Base-by-base conservation (phyloP, 2,113 vertebrate species). In the Eptatretus burgeri region DNA sequence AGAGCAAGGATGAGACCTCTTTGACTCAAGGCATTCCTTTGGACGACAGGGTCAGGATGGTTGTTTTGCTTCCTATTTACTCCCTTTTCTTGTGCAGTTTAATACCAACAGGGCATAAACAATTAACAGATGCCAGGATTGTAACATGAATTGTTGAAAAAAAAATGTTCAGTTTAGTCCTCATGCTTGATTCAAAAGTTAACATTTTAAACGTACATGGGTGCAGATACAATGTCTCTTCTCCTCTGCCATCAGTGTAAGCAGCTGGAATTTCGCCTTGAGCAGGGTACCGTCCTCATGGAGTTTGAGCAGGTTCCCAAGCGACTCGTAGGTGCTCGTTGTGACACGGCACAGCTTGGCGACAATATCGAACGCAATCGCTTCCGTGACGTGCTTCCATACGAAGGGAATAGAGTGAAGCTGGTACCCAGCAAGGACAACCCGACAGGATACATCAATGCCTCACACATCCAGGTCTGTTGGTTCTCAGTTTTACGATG, bases 371-470 rank as follows among this genome's bases (percentile, higher is more conserved):
- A 93, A 68, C 84, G 87, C 41, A 93, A 85, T 71, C 82, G 87
- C 8, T 74, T 87, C 73, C 78, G 82, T 1, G 87, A 93, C 62
- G 83, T 89, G 0, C 64, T 93, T 53, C 84, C 87, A 1, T 93
- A 93, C 0, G 85, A 93, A 67, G 82, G 91, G 71, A 93, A 93
- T 51, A 72, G 85, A 5, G 82, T 93, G 1, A 82, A 88, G 72
- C 77, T 93, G 13, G 80, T 87, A 12, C 85, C 84, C 0, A 88
- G 84, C 77, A 93, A 93, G 76, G 87, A 93, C 69, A 93, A 93
- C 66, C 85, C 79, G 63, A 83, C 83, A 0, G 87, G 87, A 65
- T 93, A 89, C 74, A 84, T 93, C 66, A 93, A 93, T 1, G 85
- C 87, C 66, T 93, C 87, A 2, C 85, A 93, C 63, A 76, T 93